Conservation (phyloP, 2,113 vertebrate genomes). For the Eublepharis macularius region DNA sequence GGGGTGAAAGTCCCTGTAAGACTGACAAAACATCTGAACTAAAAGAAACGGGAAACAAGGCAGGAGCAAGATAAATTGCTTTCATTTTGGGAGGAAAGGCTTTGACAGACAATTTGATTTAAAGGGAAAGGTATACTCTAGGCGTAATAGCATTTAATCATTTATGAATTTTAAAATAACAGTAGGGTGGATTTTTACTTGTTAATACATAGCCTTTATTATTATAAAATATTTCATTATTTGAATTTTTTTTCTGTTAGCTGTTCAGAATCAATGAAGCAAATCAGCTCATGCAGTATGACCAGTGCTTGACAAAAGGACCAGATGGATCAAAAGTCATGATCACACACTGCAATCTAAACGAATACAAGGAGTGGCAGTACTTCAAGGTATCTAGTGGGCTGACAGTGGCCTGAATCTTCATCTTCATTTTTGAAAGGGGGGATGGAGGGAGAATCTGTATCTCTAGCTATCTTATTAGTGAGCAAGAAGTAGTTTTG, state of each 20-base stretch:
- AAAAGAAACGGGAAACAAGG: no score
- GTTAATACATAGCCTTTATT: not conserved
- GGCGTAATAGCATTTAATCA: not conserved
- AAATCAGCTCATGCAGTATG: conserved; percentile 97
- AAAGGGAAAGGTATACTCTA: not conserved
- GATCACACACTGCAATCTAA: conserved; percentile 91
- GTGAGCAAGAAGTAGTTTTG: not conserved
- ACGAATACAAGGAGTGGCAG: conserved; percentile 91
- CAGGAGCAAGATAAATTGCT: no score
- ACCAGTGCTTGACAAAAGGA: conserved; percentile 92
- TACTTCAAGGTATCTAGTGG: conserved; percentile 90
- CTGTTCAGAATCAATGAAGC: conserved; percentile 97
- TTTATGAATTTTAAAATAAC: not conserved
- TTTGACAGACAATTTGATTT: not conserved
- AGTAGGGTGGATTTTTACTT: no score
- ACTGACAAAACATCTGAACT: no score
- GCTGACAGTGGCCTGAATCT: not conserved
- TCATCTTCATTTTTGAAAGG: not conserved
- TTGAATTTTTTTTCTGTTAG: conserved; percentile 65
- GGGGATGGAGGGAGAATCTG: not conserved
- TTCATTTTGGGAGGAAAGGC: no score
- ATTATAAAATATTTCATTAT: not conserved
- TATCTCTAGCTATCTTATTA: not conserved
- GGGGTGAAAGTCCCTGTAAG: no score
- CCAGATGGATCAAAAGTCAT: conserved; percentile 84